These are phyloP conservation scores for Brachionus asplanchnoidis DNA, from an alignment of 1,140 invertebrate genomes.

Conservation along the genomic window DNA sequence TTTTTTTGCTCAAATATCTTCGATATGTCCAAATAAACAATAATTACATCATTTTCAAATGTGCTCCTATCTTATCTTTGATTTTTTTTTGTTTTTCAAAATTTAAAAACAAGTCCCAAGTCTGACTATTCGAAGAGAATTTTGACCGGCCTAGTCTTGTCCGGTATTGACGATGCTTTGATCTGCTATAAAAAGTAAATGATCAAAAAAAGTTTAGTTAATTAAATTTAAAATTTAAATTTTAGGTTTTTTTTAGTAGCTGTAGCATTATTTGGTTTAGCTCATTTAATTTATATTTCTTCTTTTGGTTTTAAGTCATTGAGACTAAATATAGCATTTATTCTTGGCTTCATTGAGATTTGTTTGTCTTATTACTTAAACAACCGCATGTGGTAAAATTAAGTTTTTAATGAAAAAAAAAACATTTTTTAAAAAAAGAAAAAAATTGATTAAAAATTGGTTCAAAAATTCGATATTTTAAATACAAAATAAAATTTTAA, in stretches of 20 bases:
- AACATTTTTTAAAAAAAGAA: too few species aligned
- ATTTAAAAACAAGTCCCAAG: background rate
- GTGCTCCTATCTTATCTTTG: background rate
- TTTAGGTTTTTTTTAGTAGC: conserved; percentile 3
- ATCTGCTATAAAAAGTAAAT: background rate
- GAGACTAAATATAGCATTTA: background rate
- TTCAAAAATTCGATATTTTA: too few species aligned
- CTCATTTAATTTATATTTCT: conserved; percentile 6
- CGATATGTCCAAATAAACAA: background rate
- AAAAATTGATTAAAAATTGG: too few species aligned
- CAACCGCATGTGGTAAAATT: background rate
- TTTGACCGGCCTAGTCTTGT: background rate
- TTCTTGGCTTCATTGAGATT: background rate
- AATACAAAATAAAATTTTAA: too few species aligned
- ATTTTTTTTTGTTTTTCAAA: background rate
- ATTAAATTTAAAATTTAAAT: background rate
- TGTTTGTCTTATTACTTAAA: background rate
- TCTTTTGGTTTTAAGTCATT: conserved; percentile 5
- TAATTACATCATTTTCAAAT: conserved; percentile 7
- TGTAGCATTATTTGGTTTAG: background rate
- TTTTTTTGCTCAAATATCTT: background rate
- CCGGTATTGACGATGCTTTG: background rate
- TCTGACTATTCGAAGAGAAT: background rate
- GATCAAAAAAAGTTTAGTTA: background rate
- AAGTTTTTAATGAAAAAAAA: too few species aligned